phyloP scores from a whole-genome alignment of 2,113 vertebrate genomes.

The Vombatus ursinus region DNA sequence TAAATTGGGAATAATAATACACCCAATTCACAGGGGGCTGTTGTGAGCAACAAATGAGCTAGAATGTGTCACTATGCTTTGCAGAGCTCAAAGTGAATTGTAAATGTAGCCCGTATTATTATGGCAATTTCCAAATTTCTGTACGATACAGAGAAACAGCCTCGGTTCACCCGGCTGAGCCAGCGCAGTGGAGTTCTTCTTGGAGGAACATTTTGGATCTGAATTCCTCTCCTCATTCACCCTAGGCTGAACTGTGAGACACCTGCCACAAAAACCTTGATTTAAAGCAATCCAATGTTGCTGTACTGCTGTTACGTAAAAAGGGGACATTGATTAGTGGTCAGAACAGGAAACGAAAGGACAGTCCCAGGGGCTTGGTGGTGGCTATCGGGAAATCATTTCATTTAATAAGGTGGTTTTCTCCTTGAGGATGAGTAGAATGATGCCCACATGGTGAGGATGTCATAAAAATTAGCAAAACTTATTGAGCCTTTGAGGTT shows the following conservation, averaged over 20 bases:
- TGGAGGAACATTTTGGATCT: background rate
- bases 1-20: background rate
- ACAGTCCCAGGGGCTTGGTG: background rate
- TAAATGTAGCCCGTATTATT: background rate
- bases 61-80: background rate
- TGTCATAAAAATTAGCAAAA: background rate
- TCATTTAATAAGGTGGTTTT: background rate
- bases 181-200: background rate
- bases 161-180: background rate
- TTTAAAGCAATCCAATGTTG: background rate
- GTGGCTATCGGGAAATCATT: background rate
- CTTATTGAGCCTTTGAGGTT: background rate
- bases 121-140: background rate
- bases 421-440: background rate
- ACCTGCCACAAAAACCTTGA: constrained; percentile 21
- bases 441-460: background rate
- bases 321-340: constrained; percentile 20
- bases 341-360: constrained; percentile 5
- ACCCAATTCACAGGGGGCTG: background rate
- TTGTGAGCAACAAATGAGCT: background rate
- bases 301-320: background rate
- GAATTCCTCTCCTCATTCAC: background rate
- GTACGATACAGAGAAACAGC: background rate
- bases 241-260: background rate
- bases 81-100: background rate